These are phyloP conservation scores for Chrysocyon brachyurus DNA, from an alignment of 2,797 vertebrate species.

Conservation along the genomic window DNA sequence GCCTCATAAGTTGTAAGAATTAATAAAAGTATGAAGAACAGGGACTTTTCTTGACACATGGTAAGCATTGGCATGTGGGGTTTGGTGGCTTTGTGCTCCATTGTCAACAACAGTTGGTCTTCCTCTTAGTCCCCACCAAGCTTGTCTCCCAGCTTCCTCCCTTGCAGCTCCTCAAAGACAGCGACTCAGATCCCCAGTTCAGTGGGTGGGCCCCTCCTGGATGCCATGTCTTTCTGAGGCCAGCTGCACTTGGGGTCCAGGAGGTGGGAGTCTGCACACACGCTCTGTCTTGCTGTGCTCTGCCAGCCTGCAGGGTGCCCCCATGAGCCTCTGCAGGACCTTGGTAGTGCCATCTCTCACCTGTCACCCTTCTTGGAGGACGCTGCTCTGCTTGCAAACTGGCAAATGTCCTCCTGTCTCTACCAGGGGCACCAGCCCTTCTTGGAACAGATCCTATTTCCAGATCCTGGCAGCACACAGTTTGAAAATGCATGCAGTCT, in stretches of 20 bases:
- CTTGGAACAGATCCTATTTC: background rate
- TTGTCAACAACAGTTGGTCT: background rate
- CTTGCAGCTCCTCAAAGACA: background rate
- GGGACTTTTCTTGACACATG: background rate
- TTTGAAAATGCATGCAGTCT: background rate
- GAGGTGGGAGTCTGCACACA: accelerated
- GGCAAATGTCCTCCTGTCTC: background rate
- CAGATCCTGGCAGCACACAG: background rate
- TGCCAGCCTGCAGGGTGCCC: background rate
- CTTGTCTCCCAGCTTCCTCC: background rate
- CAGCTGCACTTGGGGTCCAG: background rate
- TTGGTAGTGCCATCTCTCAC: background rate
- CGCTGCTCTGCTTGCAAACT: background rate
- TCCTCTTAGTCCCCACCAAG: background rate
- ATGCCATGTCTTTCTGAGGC: background rate
- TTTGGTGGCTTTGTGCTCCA: background rate
- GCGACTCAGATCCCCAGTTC: background rate
- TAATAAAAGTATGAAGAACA: background rate
- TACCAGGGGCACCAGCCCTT: background rate
- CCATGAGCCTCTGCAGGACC: background rate
- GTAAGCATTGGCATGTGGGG: background rate
- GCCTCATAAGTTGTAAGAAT: background rate
- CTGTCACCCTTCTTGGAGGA: background rate
- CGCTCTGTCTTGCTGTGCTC: background rate
- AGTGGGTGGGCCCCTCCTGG: too few relatives aligned